These are phyloP conservation scores for Eristalis tenax DNA, from an alignment of 2,888 invertebrate species.

Conservation along the genomic window DNA sequence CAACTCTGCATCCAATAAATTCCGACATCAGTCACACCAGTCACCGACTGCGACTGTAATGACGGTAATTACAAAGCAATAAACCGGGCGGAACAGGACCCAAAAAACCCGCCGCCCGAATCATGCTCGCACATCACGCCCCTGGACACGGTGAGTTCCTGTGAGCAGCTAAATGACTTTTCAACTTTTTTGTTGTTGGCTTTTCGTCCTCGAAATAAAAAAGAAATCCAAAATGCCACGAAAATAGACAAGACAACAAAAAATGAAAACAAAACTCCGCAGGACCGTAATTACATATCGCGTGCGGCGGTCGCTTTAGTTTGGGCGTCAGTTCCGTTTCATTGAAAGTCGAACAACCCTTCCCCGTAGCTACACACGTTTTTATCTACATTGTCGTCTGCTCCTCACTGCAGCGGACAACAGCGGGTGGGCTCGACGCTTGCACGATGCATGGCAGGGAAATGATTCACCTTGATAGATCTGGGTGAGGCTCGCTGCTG, in stretches of 20 bases:
- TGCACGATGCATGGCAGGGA: slow-evolving; percentile 46
- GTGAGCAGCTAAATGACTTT: slow-evolving; percentile 58
- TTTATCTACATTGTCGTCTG: background rate
- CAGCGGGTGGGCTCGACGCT: slow-evolving; percentile 55
- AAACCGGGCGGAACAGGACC: slow-evolving; percentile 52
- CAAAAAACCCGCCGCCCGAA: slow-evolving; percentile 31
- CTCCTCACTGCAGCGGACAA: background rate
- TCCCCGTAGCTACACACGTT: slow-evolving; percentile 15
- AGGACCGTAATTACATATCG: slow-evolving; percentile 64
- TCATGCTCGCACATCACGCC: slow-evolving; percentile 42
- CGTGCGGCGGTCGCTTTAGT: slow-evolving; percentile 67
- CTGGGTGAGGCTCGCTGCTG: slow-evolving; percentile 64
- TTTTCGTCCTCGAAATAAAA: slow-evolving; percentile 45
- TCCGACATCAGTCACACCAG: slow-evolving; percentile 38
- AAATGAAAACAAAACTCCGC: background rate
- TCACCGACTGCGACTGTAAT: slow-evolving; percentile 31
- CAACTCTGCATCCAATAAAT: slow-evolving; percentile 49
- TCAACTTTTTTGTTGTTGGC: slow-evolving; percentile 58
- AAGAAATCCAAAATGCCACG: slow-evolving; percentile 1
- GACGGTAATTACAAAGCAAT: slow-evolving; percentile 69
- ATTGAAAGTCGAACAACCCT: slow-evolving; percentile 64
- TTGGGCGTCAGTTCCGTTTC: slow-evolving; percentile 70
- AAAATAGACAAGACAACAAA: slow-evolving; percentile 32
- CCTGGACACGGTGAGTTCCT: background rate
- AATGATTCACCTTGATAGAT: slow-evolving; percentile 72